phyloP scores from a whole-genome alignment of 2,797 vertebrate genomes.

The Myioborus melanocephalus region DNA sequence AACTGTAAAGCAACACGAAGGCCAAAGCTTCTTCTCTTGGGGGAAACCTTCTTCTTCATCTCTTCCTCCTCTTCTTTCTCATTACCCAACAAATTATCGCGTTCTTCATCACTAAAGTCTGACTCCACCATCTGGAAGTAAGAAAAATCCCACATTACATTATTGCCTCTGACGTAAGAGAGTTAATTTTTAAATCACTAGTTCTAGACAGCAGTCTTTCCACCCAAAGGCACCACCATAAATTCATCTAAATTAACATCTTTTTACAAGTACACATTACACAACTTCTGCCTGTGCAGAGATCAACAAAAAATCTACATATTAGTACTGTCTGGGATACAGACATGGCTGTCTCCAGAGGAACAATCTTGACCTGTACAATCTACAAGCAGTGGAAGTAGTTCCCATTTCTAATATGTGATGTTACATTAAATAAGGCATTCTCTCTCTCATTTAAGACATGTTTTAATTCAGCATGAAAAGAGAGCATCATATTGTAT shows the following conservation, averaged over 20 bases:
- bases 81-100: constrained; percentile 71
- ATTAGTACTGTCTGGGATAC: neutral
- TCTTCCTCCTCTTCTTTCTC: constrained; percentile 78
- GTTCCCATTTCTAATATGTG: neutral
- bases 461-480: neutral
- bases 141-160: neutral
- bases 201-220: neutral
- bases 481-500: neutral
- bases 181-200: neutral
- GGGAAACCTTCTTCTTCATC: constrained; percentile 56
- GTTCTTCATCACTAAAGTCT: constrained; percentile 72
- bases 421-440: neutral
- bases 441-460: neutral
- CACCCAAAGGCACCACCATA: neutral
- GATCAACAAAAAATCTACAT: neutral
- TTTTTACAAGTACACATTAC: neutral
- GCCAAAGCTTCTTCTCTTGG: constrained; percentile 79
- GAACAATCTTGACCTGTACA: neutral
- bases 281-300: neutral
- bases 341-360: neutral
- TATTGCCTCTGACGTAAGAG: neutral
- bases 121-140: constrained; percentile 67
- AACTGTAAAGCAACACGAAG: constrained; percentile 92
- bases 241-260: neutral
- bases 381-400: neutral